These are phyloP conservation scores for Drosophila biarmipes DNA, from an alignment of 1,140 invertebrate species.

Conservation along the genomic window DNA sequence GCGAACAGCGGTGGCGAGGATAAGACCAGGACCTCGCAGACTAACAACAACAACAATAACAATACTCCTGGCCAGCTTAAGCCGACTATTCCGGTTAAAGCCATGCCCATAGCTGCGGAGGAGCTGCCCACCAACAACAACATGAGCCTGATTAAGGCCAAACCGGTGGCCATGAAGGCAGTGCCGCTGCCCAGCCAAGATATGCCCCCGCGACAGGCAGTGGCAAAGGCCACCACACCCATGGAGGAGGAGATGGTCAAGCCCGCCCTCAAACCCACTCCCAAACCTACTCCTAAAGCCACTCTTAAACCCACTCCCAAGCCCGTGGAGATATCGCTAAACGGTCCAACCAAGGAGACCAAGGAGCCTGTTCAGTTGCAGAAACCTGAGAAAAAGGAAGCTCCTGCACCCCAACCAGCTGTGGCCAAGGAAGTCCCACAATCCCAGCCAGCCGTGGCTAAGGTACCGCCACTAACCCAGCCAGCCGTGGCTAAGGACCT, in stretches of 20 bases:
- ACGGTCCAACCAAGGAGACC: constrained; percentile 1
- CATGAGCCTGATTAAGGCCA: constrained; percentile 22
- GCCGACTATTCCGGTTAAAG: constrained; percentile 1
- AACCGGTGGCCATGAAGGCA: constrained; percentile 7
- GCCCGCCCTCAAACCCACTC: neutral
- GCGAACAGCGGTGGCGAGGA: constrained; percentile 4
- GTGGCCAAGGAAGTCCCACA: neutral
- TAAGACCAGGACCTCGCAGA: neutral
- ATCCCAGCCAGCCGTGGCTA: neutral
- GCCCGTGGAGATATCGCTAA: neutral
- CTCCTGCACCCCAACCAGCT: neutral
- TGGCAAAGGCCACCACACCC: neutral
- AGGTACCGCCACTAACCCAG: neutral
- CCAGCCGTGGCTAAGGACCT: neutral
- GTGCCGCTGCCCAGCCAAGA: constrained; percentile 22
- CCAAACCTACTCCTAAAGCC: no score
- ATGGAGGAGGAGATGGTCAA: neutral
- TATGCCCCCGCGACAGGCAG: neutral
- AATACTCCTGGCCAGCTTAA: neutral
- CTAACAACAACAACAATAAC: constrained; percentile 5
- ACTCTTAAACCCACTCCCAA: neutral
- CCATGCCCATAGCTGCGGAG: constrained; percentile 5
- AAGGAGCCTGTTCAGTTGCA: neutral
- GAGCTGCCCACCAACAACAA: constrained; percentile 18
- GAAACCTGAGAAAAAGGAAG: neutral